A percentile compares a stretch with the other conserved stretches of the same genome.
Conservation (phyloP, 1,140 invertebrate species). For the Battus philenor region DNA sequence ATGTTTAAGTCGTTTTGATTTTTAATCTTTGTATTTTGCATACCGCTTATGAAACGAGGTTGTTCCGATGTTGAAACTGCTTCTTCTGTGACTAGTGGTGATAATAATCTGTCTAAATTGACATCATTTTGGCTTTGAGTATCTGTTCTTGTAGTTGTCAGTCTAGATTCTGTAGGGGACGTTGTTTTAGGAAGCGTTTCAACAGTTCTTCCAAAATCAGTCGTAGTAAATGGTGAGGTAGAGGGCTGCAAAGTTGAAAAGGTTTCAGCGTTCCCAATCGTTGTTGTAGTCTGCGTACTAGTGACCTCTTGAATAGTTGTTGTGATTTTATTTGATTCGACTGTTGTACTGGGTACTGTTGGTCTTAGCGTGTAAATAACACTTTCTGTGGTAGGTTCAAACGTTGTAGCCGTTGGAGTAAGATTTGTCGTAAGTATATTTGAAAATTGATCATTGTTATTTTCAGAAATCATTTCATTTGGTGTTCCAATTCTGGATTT, state of each 20-base stretch:
- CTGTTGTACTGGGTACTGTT: constrained; percentile 21
- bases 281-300: constrained; percentile 7
- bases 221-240: constrained; percentile 17
- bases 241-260: not conserved
- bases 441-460: not conserved
- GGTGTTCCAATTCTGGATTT: constrained; percentile 28
- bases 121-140: constrained; percentile 12
- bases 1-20: constrained; percentile 34
- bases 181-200: too few species aligned
- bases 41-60: not conserved
- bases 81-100: not conserved
- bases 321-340: constrained; percentile 25
- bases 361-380: constrained; percentile 17
- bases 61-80: not conserved
- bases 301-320: constrained; percentile 15
- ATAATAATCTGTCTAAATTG: too few species aligned
- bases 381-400: constrained; percentile 17
- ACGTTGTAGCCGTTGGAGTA: constrained; percentile 14
- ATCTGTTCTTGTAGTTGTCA: too few species aligned
- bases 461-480: constrained; percentile 16
- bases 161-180: too few species aligned
- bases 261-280: constrained; percentile 1
- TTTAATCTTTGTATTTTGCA: constrained; percentile 5
- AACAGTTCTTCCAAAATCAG: constrained; percentile 21
- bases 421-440: constrained; percentile 17